Conservation (phyloP, 2,888 invertebrate genomes). For the Cacoxenus indagator region DNA sequence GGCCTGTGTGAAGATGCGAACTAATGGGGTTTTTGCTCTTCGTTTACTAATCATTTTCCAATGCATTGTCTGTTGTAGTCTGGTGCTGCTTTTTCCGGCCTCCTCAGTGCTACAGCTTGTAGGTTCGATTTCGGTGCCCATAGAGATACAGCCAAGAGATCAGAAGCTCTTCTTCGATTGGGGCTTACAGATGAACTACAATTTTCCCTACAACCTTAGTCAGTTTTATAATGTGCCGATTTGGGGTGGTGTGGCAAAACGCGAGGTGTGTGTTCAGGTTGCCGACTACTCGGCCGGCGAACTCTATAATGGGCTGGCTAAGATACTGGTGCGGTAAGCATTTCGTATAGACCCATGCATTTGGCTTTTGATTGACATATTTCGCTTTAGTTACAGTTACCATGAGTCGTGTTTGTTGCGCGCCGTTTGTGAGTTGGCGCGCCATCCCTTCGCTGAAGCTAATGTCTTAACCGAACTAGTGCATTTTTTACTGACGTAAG, state of each 20-base stretch:
- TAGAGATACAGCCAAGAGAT: slow-evolving; percentile 46
- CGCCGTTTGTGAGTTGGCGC: slow-evolving; percentile 78
- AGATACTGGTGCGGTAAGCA: slow-evolving; percentile 42
- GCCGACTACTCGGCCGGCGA: slow-evolving; percentile 58
- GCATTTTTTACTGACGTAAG: slow-evolving; percentile 79
- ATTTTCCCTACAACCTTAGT: slow-evolving; percentile 48
- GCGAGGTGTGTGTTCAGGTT: slow-evolving; percentile 32
- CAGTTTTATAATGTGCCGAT: slow-evolving; percentile 55
- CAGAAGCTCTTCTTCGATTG: slow-evolving; percentile 61
- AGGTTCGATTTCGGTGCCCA: slow-evolving; percentile 57
- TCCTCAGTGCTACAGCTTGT: slow-evolving; percentile 47
- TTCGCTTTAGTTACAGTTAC: slow-evolving; percentile 71
- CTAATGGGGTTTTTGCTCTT: neutral
- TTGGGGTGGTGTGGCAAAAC: slow-evolving; percentile 50
- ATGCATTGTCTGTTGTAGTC: neutral
- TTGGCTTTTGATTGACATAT: neutral
- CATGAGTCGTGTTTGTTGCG: slow-evolving; percentile 77
- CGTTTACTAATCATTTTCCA: neutral
- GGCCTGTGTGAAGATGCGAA: neutral
- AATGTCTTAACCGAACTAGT: slow-evolving; percentile 78
- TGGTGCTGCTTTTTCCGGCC: slow-evolving; percentile 2
- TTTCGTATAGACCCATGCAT: neutral
- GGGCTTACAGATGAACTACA: slow-evolving; percentile 65
- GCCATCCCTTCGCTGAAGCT: slow-evolving; percentile 74
- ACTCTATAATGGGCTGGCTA: slow-evolving; percentile 52